phyloP scores from a whole-genome alignment of 2,113 vertebrate species.

The Chamaea fasciata region DNA sequence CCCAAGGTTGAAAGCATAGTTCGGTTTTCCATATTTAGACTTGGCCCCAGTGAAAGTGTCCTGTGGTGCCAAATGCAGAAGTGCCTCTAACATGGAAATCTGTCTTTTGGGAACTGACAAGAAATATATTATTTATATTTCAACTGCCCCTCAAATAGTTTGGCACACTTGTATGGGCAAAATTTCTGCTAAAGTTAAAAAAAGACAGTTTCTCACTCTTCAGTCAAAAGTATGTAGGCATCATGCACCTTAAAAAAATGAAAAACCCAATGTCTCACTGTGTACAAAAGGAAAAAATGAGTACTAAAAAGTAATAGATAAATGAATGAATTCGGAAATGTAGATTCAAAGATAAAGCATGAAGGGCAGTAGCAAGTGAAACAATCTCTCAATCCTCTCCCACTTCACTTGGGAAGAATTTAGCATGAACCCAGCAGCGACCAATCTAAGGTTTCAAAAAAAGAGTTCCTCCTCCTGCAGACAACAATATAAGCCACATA shows the following conservation, averaged over 20 bases:
- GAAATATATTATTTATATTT: neutral
- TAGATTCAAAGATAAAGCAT: neutral
- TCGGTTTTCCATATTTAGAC: conserved; percentile 9
- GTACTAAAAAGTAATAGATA: neutral
- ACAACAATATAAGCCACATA: neutral
- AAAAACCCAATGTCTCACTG: neutral
- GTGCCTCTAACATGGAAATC: neutral
- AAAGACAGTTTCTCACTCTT: neutral
- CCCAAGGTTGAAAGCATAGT: neutral
- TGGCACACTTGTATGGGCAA: neutral
- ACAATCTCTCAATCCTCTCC: neutral
- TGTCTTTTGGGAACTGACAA: neutral
- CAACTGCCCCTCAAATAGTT: neutral
- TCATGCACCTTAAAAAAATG: neutral
- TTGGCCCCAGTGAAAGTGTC: neutral
- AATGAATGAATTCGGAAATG: neutral
- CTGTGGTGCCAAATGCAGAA: neutral
- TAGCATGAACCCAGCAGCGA: neutral
- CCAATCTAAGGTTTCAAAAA: neutral
- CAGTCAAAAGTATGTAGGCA: neutral
- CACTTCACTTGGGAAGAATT: neutral
- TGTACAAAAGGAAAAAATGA: neutral
- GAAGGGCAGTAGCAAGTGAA: neutral
- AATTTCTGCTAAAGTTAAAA: neutral
- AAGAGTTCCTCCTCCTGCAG: conserved; percentile 1